These are phyloP conservation scores for Scopus umbretta DNA, from an alignment of 2,113 vertebrate species.

Conservation along the genomic window DNA sequence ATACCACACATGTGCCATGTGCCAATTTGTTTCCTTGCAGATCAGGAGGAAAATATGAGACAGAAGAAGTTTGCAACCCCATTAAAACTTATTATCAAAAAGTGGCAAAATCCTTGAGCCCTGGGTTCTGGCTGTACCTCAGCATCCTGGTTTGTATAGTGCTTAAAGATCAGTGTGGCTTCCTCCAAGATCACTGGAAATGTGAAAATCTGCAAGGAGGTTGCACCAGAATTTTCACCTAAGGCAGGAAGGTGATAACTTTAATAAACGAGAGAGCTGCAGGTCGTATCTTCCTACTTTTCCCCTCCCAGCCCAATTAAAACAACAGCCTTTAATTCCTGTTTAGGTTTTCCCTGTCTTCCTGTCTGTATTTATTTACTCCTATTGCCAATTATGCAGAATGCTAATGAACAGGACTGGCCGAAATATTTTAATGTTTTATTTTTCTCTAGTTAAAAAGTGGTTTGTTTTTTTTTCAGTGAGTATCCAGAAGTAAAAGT, in stretches of 20 bases:
- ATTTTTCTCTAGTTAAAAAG: background rate
- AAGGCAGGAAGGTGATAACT: background rate
- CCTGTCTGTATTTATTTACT: background rate
- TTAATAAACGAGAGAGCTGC: background rate
- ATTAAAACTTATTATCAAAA: slow-evolving; percentile 10
- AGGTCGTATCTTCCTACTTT: background rate
- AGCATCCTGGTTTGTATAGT: background rate
- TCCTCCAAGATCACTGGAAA: background rate
- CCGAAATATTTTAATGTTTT: background rate
- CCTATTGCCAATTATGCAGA: background rate
- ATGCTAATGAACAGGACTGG: background rate
- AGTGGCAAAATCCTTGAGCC: background rate
- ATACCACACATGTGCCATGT: background rate
- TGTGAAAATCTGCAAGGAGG: background rate
- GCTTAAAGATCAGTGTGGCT: background rate
- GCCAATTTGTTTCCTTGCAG: background rate
- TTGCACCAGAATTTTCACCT: background rate
- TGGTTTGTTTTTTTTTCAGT: background rate
- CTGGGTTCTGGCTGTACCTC: background rate
- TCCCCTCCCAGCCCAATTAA: slow-evolving; percentile 3
- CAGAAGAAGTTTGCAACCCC: background rate
- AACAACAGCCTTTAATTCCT: slow-evolving; percentile 12
- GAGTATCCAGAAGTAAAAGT: background rate
- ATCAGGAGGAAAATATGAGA: background rate
- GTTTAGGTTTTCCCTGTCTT: background rate